Evolutionary conservation across 2,888 invertebrate species (phyloP).

Genomic region (Eurois occulta): DNA sequence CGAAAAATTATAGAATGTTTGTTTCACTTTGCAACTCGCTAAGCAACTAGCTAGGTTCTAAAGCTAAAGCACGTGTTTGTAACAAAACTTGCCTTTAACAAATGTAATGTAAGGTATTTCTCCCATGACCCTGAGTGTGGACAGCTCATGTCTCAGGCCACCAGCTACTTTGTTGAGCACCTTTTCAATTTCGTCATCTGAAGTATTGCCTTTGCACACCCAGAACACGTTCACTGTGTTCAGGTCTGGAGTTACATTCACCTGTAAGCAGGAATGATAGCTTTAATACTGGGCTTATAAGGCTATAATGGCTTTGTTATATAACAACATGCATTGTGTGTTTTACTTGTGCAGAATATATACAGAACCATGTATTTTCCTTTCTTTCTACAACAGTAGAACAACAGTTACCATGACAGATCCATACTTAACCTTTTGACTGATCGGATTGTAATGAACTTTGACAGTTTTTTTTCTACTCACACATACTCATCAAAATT

Average conservation of each 20-base stretch:
- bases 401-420: neutral
- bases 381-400: neutral
- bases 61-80: neutral
- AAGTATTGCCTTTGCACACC: constrained; percentile 90
- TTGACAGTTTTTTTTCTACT: too few species aligned
- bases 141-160: constrained; percentile 93
- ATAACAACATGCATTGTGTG: neutral
- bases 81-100: constrained; percentile 90
- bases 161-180: constrained; percentile 90
- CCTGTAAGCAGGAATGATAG: constrained; percentile 77
- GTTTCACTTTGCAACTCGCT: neutral
- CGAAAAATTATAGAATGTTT: neutral
- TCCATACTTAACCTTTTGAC: neutral
- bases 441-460: too few species aligned
- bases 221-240: constrained; percentile 93
- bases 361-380: neutral
- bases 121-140: constrained; percentile 93
- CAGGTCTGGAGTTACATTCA: constrained; percentile 92
- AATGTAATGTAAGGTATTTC: constrained; percentile 94
- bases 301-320: neutral
- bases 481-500: too few species aligned
- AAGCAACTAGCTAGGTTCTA: neutral
- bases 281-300: neutral
- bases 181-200: constrained; percentile 89
- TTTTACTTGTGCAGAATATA: neutral